Percentiles rank a stretch among this genome's conserved stretches.
Conservation (phyloP, 2,113 vertebrate species). For the Tragelaphus scriptus region DNA sequence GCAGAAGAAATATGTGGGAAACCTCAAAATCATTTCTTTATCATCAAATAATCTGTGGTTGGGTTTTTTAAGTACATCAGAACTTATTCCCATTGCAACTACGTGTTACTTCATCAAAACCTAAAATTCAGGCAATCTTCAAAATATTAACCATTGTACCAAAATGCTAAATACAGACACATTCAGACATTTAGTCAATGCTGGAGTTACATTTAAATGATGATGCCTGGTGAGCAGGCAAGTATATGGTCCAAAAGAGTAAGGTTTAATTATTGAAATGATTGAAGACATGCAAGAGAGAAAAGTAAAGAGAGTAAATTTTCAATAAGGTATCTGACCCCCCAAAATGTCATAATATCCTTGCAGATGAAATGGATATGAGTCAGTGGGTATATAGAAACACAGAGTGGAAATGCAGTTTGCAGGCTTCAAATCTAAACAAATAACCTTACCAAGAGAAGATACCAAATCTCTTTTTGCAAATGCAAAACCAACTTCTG, state of each 20-base stretch:
- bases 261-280: not conserved
- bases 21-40: constrained; percentile 15
- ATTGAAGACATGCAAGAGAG: not conserved
- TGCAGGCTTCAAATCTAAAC: not conserved
- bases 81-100: constrained; percentile 11
- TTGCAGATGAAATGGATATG: not conserved
- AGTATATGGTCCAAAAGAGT: not conserved
- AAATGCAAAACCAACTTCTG: constrained; percentile 10
- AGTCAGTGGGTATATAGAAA: not conserved
- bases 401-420: not conserved
- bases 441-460: not conserved
- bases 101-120: not conserved
- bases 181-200: not conserved
- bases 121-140: not conserved
- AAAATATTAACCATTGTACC: not conserved
- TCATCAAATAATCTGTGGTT: not conserved
- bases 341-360: not conserved
- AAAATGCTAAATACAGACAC: not conserved
- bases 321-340: not conserved
- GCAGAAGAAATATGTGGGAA: not conserved
- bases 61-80: not conserved
- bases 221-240: not conserved
- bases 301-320: not conserved
- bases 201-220: not conserved
- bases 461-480: not conserved